phyloP scores from a whole-genome alignment of 2,888 invertebrate genomes.

The Xanthorhoe spadicearia region DNA sequence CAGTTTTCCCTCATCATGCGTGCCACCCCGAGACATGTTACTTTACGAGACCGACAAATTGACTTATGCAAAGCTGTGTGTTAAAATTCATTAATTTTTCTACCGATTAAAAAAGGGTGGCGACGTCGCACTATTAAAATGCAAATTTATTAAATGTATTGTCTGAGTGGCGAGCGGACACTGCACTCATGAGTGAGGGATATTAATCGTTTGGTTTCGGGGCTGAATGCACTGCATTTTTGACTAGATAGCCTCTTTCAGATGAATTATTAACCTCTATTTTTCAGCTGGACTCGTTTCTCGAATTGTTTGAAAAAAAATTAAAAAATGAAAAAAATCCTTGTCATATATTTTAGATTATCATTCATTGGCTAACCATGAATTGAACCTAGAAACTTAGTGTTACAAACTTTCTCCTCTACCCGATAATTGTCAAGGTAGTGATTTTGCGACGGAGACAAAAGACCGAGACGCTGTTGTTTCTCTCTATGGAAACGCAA shows the following conservation, averaged over 20 bases:
- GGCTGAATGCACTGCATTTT: background rate
- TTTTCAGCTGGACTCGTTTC: slow-evolving; percentile 7
- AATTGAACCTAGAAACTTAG: too few species aligned
- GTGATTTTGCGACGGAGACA: too few species aligned
- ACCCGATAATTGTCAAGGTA: slow-evolving; percentile 42
- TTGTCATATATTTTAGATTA: too few species aligned
- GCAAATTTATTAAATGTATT: slow-evolving; percentile 43
- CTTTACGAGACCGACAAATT: slow-evolving; percentile 23
- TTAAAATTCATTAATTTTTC: slow-evolving; percentile 54
- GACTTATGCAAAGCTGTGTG: slow-evolving; percentile 47
- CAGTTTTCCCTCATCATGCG: slow-evolving; percentile 20
- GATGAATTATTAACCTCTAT: background rate
- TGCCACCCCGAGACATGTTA: slow-evolving; percentile 24
- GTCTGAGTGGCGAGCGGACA: slow-evolving; percentile 11
- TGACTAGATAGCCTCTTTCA: background rate
- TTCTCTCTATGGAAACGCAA: too few species aligned
- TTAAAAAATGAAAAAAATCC: too few species aligned
- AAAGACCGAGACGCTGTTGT: too few species aligned
- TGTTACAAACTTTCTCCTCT: too few species aligned
- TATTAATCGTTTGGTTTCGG: slow-evolving; percentile 13
- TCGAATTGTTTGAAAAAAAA: background rate
- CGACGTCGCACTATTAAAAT: slow-evolving; percentile 52
- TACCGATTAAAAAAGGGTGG: slow-evolving; percentile 43
- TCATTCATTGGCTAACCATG: too few species aligned
- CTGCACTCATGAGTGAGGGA: slow-evolving; percentile 6